Evolutionary conservation across 2,113 vertebrate species (phyloP).

Genomic region (Channa maculata): DNA sequence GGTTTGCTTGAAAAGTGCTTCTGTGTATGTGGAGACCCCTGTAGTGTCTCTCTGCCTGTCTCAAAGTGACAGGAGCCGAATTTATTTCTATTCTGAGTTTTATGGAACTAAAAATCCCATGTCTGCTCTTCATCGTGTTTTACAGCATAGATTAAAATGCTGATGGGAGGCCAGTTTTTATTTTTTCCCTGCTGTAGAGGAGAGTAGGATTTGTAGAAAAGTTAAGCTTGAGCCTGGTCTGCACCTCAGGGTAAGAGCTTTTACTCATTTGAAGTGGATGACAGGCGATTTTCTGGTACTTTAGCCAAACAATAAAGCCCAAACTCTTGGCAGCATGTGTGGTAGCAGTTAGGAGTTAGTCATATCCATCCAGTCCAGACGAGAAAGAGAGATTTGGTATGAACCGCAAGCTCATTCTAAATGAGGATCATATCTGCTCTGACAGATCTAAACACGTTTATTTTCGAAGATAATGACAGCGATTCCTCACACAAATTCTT

Average conservation of each 20-base stretch:
- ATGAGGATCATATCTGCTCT: conserved; percentile 32
- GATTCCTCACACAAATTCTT: conserved; percentile 32
- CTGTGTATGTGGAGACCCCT: conserved; percentile 40
- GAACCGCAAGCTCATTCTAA: conserved; percentile 37
- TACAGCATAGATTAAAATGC: conserved; percentile 27
- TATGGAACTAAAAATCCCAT: conserved; percentile 29
- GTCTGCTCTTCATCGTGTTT: conserved; percentile 28
- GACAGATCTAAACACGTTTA: conserved; percentile 41
- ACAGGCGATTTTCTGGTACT: conserved; percentile 59
- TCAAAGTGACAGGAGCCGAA: conserved; percentile 7
- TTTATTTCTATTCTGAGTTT: conserved; percentile 16
- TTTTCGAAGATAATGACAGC: conserved; percentile 45
- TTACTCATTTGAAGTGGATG: conserved; percentile 60
- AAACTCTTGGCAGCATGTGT: conserved; percentile 47
- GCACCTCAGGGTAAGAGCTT: conserved; percentile 44
- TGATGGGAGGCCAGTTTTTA: conserved; percentile 13
- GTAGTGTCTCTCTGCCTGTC: conserved; percentile 11
- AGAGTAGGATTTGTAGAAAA: conserved; percentile 60
- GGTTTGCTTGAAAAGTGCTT: conserved; percentile 37
- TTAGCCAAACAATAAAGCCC: conserved; percentile 57
- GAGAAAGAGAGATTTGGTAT: conserved; percentile 37
- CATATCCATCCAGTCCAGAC: conserved; percentile 29
- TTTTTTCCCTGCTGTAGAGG: conserved; percentile 46
- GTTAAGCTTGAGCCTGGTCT: conserved; percentile 54
- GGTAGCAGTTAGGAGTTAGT: conserved; percentile 54